Evolutionary conservation across 2,113 vertebrate species (phyloP).

Genomic region (Triplophysa dalaica): DNA sequence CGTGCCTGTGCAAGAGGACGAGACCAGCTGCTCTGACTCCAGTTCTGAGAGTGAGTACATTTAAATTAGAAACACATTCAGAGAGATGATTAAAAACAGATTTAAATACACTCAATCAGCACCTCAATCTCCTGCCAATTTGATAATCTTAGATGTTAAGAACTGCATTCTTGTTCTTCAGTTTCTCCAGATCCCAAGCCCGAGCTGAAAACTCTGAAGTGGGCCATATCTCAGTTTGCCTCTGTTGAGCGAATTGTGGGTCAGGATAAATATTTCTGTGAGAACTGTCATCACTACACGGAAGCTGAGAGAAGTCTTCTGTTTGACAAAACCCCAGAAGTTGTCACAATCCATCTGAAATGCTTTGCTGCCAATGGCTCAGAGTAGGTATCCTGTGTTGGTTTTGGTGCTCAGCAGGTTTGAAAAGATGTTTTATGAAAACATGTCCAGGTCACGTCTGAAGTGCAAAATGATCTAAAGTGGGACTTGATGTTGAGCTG

Average conservation of each 20-base stretch:
- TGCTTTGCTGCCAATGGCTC: constrained; percentile 93
- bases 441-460: no score
- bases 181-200: constrained; percentile 97
- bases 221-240: constrained; percentile 97
- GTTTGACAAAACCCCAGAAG: constrained; percentile 96
- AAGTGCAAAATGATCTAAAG: no score
- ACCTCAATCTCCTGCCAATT: background rate
- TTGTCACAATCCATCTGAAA: constrained; percentile 96
- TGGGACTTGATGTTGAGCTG: no score
- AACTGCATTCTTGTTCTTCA: constrained; percentile 60
- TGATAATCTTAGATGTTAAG: background rate
- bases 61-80: background rate
- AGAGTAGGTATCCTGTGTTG: constrained; percentile 74
- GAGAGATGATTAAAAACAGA: background rate
- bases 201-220: constrained; percentile 90
- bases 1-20: constrained; percentile 93
- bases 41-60: constrained; percentile 80
- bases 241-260: constrained; percentile 97
- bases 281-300: constrained; percentile 94
- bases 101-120: background rate
- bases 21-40: constrained; percentile 78
- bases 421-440: no score
- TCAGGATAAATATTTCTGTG: constrained; percentile 98
- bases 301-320: constrained; percentile 96
- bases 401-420: background rate